Base-by-base conservation (phyloP, 2,797 vertebrate genomes). In the Orestias chungarensis region DNA sequence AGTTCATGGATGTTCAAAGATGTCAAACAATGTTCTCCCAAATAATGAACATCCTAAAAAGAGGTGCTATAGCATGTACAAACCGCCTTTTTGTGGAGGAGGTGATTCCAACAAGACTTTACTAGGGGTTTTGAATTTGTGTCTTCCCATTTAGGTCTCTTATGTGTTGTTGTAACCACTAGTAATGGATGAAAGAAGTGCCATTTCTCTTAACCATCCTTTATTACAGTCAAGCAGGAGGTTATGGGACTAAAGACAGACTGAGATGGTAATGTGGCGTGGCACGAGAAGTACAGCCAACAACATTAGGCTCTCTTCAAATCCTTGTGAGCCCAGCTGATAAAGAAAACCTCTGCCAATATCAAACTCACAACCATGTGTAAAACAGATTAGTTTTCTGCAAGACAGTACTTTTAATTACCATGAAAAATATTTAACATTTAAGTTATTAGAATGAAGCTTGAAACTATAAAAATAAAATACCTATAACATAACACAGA, bases 261-360 rank as follows among this genome's bases (percentile, higher is more conserved):
- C 80, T 71, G 74, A 64, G 71, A 82, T 87, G 89, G 89, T 87
- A 86, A 79, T 59, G 84, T 80, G 83, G 89, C 88, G 88, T 79
- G 87, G 76, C 86, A 88, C 78, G 77, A 88, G 87, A 84, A 80
- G 84, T 85, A 85, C 84, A 86, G 86, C 84, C 87, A 85, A 88
- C 86, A 86, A 83, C 87, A 90, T 91, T 89, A 92, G 91, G 91
- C 82, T 86, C 86, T 88, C 84, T 90, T 90, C 87, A 89, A 89
- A 88, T 84, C 83, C 86, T 81, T 67, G 81, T 75, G 83, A 86
- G 83, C 68, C 81, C 80, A 81, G 75, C 76, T 42, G 69, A 84
- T 86, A 75, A 86, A 87, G 78, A 86, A 89, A 90, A 70, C 68
- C 89, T 90, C 88, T 90, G 79, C 83, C 84, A 87, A 87, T 83